phyloP scores from a whole-genome alignment of 2,797 vertebrate genomes.

The Manis pentadactyla region DNA sequence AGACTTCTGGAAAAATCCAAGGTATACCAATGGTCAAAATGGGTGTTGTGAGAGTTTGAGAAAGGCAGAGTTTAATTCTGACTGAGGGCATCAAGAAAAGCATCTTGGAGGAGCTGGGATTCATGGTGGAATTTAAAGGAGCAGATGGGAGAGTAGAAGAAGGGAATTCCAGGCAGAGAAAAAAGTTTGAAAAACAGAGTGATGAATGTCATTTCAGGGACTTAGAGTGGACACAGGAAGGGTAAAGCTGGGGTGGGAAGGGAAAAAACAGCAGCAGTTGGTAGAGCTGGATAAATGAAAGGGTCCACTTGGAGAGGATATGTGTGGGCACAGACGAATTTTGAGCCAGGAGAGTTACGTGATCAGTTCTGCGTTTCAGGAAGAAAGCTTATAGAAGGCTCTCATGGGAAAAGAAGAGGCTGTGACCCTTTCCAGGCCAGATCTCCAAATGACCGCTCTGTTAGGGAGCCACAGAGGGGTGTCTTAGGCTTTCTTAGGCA shows the following conservation, averaged over 20 bases:
- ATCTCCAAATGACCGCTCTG: neutral
- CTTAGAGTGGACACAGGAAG: neutral
- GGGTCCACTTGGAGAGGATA: neutral
- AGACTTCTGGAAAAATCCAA: neutral
- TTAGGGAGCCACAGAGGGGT: neutral
- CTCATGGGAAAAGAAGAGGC: neutral
- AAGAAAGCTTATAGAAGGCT: neutral
- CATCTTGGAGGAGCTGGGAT: neutral
- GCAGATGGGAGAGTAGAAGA: neutral
- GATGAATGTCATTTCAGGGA: neutral
- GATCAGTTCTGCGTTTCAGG: neutral
- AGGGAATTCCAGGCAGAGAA: neutral
- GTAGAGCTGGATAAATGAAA: neutral
- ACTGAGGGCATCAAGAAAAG: neutral
- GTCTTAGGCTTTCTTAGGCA: neutral
- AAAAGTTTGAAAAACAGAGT: neutral
- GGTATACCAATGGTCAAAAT: neutral
- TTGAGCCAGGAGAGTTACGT: neutral
- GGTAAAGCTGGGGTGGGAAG: neutral
- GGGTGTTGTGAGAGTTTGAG: neutral
- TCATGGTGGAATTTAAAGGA: neutral
- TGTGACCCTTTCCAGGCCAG: neutral
- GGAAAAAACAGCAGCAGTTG: neutral
- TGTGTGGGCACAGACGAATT: neutral
- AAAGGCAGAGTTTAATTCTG: neutral